These are phyloP conservation scores for Leistus spinibarbis DNA, from an alignment of 2,888 invertebrate genomes.

Conservation along the genomic window DNA sequence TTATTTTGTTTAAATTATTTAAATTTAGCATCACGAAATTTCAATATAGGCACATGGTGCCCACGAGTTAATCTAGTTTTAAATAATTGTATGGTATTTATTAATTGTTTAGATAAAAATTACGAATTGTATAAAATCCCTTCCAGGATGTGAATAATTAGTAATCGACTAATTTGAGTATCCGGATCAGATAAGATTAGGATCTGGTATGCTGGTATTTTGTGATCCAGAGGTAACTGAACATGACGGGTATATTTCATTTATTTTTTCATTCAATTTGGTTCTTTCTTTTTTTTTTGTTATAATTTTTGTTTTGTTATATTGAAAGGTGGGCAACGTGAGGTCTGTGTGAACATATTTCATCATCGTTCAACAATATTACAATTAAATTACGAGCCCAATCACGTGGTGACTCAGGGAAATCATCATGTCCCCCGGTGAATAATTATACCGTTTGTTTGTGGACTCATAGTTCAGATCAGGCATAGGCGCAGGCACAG, in stretches of 20 bases:
- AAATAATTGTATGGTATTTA: neutral
- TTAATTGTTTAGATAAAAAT: neutral
- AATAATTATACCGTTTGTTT: constrained; percentile 32
- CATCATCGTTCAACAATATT: constrained; percentile 32
- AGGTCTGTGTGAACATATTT: neutral
- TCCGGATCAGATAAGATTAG: constrained; percentile 3
- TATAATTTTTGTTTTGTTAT: neutral
- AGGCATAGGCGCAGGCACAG: neutral
- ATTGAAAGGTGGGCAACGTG: neutral
- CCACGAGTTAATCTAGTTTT: too few species aligned
- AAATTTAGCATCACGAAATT: too few species aligned
- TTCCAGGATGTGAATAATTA: neutral
- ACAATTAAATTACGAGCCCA: constrained; percentile 24
- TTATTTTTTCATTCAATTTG: neutral
- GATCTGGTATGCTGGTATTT: neutral
- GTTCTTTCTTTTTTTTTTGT: neutral
- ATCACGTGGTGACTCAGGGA: constrained; percentile 28
- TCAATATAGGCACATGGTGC: too few species aligned
- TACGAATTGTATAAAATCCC: too few species aligned
- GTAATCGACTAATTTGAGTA: neutral
- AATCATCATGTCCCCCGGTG: constrained; percentile 4
- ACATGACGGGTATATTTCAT: neutral
- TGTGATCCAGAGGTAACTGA: neutral
- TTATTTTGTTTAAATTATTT: too few species aligned
- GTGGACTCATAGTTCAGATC: neutral